Percentiles rank a stretch among this genome's conserved stretches.
Evolutionary conservation across 2,888 invertebrate genomes (phyloP).

Genomic region (Aelia acuminata): DNA sequence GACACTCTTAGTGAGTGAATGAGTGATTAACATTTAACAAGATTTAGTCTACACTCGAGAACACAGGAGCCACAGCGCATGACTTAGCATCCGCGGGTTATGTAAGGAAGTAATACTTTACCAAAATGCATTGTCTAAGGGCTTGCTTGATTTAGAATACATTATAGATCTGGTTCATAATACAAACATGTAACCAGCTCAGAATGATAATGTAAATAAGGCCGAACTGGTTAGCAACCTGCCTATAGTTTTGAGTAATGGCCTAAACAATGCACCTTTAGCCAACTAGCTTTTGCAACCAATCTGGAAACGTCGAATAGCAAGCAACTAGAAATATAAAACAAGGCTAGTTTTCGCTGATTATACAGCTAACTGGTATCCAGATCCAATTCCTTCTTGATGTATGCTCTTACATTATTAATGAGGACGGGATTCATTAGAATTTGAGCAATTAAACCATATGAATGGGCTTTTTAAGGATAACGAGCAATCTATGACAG

Average conservation of each 20-base stretch:
- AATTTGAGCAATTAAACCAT: constrained; percentile 31
- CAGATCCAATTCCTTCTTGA: neutral
- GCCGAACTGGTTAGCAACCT: neutral
- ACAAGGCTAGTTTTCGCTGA: constrained; percentile 40
- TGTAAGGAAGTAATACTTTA: neutral
- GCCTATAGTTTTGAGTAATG: constrained; percentile 16
- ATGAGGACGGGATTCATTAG: constrained; percentile 4
- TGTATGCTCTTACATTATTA: constrained; percentile 47
- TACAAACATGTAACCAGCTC: neutral
- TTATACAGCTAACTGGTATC: neutral
- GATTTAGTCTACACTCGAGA: neutral
- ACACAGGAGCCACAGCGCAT: neutral
- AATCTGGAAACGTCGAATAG: constrained; percentile 17
- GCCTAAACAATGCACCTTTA: neutral
- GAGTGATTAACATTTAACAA: constrained; percentile 23
- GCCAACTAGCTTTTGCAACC: constrained; percentile 33
- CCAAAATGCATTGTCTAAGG: neutral
- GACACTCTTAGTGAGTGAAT: constrained; percentile 10
- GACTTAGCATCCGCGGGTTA: neutral
- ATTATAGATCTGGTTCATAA: neutral
- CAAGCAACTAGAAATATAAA: constrained; percentile 18
- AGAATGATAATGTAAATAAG: neutral
- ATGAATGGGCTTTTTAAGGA: constrained; percentile 7
- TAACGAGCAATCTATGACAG: neutral
- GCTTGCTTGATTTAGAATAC: neutral